A percentile compares a stretch with the other conserved stretches of the same genome.
phyloP scores from a whole-genome alignment of 2,113 vertebrate genomes.

The Limanda limanda region DNA sequence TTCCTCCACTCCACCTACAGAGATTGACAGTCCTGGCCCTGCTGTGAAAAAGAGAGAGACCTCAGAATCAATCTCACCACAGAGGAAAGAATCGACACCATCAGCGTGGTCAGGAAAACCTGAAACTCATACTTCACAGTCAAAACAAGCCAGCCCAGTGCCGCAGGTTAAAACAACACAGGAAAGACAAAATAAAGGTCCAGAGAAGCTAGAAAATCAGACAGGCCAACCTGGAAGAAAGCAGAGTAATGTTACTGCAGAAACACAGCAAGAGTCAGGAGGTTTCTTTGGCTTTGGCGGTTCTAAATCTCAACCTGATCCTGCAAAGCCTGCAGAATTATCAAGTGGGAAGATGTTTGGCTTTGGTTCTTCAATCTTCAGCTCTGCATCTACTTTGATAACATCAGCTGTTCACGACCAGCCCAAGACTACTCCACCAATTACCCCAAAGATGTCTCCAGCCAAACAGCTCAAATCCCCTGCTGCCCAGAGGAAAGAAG shows the following conservation, averaged over 20 bases:
- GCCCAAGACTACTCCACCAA: slow-evolving; percentile 69
- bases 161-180: not conserved
- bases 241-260: slow-evolving; percentile 76
- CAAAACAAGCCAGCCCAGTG: slow-evolving; percentile 35
- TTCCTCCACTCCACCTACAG: slow-evolving; percentile 42
- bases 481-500: slow-evolving; percentile 33
- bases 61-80: slow-evolving; percentile 37
- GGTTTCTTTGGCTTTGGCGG: slow-evolving; percentile 81
- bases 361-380: slow-evolving; percentile 81
- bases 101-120: slow-evolving; percentile 70
- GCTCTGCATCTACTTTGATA: slow-evolving; percentile 79
- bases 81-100: slow-evolving; percentile 63
- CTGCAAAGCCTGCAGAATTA: slow-evolving; percentile 84
- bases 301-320: slow-evolving; percentile 79
- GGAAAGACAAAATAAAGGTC: slow-evolving; percentile 33
- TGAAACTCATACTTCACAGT: slow-evolving; percentile 41
- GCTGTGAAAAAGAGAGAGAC: slow-evolving; percentile 60
- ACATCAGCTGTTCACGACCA: slow-evolving; percentile 77
- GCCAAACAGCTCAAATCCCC: slow-evolving; percentile 50
- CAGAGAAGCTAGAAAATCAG: slow-evolving; percentile 66
- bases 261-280: slow-evolving; percentile 73
- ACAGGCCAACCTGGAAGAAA: slow-evolving; percentile 63
- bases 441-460: slow-evolving; percentile 68
- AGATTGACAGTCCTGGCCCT: slow-evolving; percentile 18
- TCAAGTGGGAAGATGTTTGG: slow-evolving; percentile 88